Evolutionary conservation across 2,113 vertebrate genomes (phyloP).

Genomic region (Eublepharis macularius): DNA sequence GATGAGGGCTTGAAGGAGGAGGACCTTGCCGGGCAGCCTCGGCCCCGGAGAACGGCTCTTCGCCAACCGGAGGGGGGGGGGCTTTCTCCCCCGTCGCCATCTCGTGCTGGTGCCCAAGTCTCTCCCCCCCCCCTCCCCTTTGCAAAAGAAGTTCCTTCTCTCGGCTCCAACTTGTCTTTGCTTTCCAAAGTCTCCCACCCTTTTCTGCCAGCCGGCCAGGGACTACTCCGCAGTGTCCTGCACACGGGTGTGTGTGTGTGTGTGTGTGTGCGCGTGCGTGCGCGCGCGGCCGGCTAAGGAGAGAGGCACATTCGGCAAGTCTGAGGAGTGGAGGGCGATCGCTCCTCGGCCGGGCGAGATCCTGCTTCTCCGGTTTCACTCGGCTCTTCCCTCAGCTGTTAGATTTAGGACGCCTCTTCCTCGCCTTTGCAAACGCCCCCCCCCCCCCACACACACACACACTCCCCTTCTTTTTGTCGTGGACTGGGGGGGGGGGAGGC

Average conservation of each 20-base stretch:
- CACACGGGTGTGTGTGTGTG: not conserved
- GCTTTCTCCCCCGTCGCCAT: too few species aligned
- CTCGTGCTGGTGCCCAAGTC: not conserved
- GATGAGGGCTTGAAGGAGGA: too few species aligned
- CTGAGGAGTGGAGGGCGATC: not conserved
- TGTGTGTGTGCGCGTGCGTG: not conserved
- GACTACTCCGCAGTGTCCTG: too few species aligned
- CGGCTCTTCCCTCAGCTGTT: not conserved
- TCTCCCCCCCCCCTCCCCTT: not conserved
- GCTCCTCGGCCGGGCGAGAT: too few species aligned
- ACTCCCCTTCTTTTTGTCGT: not conserved
- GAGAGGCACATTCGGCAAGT: not conserved
- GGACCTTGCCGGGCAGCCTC: too few species aligned
- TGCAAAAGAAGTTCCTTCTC: too few species aligned
- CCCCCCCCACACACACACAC: too few species aligned
- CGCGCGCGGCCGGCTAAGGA: not conserved
- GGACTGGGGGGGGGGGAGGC: not conserved
- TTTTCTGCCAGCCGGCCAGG: too few species aligned
- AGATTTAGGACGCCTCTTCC: not conserved
- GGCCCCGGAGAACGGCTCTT: not conserved
- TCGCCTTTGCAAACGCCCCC: not conserved
- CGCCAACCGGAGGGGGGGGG: rapidly evolving
- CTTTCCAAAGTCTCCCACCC: not conserved
- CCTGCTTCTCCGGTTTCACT: not conserved
- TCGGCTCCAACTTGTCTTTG: not conserved